Conservation (phyloP, 2,888 invertebrate genomes). For the Lottia scabra region DNA sequence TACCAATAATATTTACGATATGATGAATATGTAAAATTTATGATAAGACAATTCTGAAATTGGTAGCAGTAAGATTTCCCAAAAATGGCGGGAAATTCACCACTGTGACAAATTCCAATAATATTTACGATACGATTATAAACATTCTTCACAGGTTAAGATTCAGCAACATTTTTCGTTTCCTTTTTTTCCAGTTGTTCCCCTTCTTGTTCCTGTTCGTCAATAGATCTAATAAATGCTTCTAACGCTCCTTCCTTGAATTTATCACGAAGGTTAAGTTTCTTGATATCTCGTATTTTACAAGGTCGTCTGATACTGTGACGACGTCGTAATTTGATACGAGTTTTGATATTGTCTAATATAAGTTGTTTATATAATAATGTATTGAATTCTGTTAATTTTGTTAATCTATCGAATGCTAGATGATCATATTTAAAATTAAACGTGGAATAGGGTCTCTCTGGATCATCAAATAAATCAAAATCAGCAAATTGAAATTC, state of each 20-base stretch:
- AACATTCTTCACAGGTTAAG: too few relatives aligned
- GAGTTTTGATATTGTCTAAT: constrained; percentile 59
- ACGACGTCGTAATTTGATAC: constrained; percentile 50
- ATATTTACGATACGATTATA: too few relatives aligned
- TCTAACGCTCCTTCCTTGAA: constrained; percentile 31
- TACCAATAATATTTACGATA: too few relatives aligned
- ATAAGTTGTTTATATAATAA: constrained; percentile 63
- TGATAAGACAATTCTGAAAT: too few relatives aligned
- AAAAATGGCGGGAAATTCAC: too few relatives aligned
- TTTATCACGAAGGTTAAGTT: constrained; percentile 39
- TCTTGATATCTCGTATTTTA: constrained; percentile 49
- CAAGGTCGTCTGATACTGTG: constrained; percentile 48
- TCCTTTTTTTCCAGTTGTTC: too few relatives aligned
- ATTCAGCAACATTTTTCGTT: too few relatives aligned
- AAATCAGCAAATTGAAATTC: constrained; percentile 70
- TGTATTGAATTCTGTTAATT: constrained; percentile 71
- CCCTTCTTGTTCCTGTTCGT: constrained; percentile 14
- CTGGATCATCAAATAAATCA: constrained; percentile 69
- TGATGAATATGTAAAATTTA: too few relatives aligned
- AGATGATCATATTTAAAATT: constrained; percentile 69
- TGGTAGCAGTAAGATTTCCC: too few relatives aligned
- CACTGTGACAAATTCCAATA: too few relatives aligned
- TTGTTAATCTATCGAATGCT: constrained; percentile 68
- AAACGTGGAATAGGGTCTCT: constrained; percentile 69
- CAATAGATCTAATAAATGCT: constrained; percentile 28